Conservation (phyloP, 2,797 vertebrate genomes). For the Lacerta viridis region DNA sequence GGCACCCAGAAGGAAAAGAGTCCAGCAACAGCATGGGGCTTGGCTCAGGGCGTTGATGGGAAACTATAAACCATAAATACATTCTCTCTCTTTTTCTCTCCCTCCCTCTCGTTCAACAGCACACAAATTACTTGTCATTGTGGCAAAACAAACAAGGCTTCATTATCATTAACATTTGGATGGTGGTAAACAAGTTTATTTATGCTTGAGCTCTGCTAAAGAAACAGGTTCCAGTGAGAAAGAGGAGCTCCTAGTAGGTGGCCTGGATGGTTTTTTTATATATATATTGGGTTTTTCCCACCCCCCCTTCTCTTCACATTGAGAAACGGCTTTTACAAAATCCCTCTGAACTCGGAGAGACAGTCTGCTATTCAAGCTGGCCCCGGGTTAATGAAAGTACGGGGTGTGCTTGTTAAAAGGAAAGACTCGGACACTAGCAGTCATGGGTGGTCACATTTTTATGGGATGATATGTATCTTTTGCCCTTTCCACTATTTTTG, state of each 20-base stretch:
- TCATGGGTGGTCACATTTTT: slow-evolving; percentile 79
- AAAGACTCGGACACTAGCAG: slow-evolving; percentile 69
- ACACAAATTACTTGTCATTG: slow-evolving; percentile 78
- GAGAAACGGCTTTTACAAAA: slow-evolving; percentile 71
- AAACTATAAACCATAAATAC: slow-evolving; percentile 63
- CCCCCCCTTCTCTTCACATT: slow-evolving; percentile 61
- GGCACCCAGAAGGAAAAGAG: slow-evolving; percentile 55
- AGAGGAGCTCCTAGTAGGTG: slow-evolving; percentile 80
- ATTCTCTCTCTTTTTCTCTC: background rate
- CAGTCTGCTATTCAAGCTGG: slow-evolving; percentile 76
- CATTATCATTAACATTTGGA: slow-evolving; percentile 80
- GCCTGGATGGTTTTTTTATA: slow-evolving; percentile 57
- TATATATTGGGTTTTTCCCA: background rate
- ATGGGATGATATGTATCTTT: slow-evolving; percentile 76
- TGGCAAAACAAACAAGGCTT: slow-evolving; percentile 79
- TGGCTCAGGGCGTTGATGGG: slow-evolving; percentile 46
- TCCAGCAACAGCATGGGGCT: slow-evolving; percentile 59
- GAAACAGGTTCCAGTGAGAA: slow-evolving; percentile 80
- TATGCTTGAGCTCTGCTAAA: slow-evolving; percentile 80
- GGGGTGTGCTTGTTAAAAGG: slow-evolving; percentile 73
- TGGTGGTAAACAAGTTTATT: slow-evolving; percentile 83
- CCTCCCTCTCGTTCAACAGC: slow-evolving; percentile 34
- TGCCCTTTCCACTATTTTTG: slow-evolving; percentile 44
- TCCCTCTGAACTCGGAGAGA: slow-evolving; percentile 65
- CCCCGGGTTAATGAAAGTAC: slow-evolving; percentile 75